Evolutionary conservation across 2,797 vertebrate genomes (phyloP).

Genomic region (Anableps anableps): DNA sequence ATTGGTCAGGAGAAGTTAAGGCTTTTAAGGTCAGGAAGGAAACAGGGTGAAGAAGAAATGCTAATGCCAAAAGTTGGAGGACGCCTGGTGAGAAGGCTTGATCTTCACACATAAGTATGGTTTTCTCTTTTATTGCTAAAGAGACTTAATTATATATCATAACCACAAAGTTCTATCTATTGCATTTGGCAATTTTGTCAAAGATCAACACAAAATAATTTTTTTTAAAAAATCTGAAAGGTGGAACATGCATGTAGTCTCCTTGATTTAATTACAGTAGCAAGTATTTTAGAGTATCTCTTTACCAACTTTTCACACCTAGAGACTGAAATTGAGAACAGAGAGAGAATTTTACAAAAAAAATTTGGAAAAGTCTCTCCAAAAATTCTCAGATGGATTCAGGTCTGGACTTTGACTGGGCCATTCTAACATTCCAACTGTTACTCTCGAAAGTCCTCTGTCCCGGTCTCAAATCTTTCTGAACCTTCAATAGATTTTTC

Average conservation of each 20-base stretch:
- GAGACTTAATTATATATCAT: not conserved
- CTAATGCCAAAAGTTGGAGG: conserved; percentile 6
- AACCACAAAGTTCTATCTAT: not conserved
- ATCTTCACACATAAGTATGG: not conserved
- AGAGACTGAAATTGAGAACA: not conserved
- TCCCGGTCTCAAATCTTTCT: too few species aligned
- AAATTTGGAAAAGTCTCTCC: not conserved
- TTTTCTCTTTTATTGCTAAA: not conserved
- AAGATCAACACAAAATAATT: not conserved
- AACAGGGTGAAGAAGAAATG: conserved; percentile 5
- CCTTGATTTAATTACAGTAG: not conserved
- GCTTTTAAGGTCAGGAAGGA: conserved; percentile 39
- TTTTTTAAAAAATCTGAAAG: not conserved
- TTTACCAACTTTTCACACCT: not conserved
- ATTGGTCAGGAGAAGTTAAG: conserved; percentile 28
- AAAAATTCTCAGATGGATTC: not conserved
- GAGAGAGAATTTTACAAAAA: not conserved
- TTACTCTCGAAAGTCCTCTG: too few species aligned
- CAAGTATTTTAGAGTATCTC: too few species aligned
- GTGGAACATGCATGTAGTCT: not conserved
- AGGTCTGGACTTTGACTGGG: not conserved
- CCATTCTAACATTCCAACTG: not conserved
- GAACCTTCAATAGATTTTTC: too few species aligned
- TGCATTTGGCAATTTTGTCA: not conserved
- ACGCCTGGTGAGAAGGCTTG: not conserved